A percentile compares a stretch with the other conserved stretches of the same genome.
These are phyloP conservation scores for Pangasius djambal DNA, from an alignment of 2,797 vertebrate species.

Conservation along the genomic window DNA sequence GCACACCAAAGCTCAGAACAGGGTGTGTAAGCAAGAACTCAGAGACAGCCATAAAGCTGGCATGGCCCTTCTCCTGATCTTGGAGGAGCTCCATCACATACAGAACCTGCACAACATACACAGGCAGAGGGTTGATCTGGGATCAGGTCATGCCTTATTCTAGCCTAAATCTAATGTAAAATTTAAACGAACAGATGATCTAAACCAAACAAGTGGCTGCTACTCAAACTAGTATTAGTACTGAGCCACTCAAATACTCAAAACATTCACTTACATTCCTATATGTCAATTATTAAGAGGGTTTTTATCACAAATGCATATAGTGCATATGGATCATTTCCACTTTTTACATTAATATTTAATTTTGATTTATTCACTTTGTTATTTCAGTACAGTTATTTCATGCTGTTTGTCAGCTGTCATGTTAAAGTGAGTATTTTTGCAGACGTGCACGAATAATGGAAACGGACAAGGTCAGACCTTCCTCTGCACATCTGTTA, in stretches of 20 bases:
- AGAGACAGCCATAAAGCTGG: slow-evolving; percentile 93
- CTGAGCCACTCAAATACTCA: background rate
- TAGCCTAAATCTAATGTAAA: background rate
- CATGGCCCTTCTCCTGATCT: slow-evolving; percentile 91
- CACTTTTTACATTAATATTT: background rate
- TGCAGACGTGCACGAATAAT: background rate
- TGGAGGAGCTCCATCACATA: slow-evolving; percentile 97
- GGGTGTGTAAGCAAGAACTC: slow-evolving; percentile 97
- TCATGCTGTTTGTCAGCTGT: background rate
- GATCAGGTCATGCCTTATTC: background rate
- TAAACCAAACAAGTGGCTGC: background rate
- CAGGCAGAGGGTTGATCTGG: background rate
- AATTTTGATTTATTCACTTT: background rate
- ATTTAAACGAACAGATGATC: background rate
- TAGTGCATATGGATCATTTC: background rate
- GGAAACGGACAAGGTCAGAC: slow-evolving; percentile 67
- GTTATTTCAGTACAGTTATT: background rate
- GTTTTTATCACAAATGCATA: background rate
- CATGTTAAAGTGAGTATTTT: background rate
- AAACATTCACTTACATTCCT: background rate
- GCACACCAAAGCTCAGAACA: slow-evolving; percentile 94
- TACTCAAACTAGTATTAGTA: background rate
- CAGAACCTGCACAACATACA: slow-evolving; percentile 80
- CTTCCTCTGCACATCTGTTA: slow-evolving; percentile 96
- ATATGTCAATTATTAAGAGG: background rate